Percentiles rank a stretch among this genome's conserved stretches.
Evolutionary conservation across 2,797 vertebrate species (phyloP).

Genomic region (Cyclura pinguis): DNA sequence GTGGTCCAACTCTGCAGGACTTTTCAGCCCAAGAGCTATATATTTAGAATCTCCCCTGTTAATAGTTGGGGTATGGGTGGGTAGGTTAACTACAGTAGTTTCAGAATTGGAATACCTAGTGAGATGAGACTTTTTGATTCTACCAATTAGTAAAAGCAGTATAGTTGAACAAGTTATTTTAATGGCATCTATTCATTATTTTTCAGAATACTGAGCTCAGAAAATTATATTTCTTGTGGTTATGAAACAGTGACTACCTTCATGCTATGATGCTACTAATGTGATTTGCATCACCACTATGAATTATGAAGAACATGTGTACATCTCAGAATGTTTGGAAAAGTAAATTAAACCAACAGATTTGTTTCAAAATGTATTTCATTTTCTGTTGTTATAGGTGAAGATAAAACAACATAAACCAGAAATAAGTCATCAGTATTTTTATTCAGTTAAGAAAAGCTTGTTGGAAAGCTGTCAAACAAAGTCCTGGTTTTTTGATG

Average conservation of each 20-base stretch:
- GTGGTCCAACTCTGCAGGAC: background rate
- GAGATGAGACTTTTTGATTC: background rate
- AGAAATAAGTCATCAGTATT: background rate
- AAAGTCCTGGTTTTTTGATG: constrained; percentile 10
- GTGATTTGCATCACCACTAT: background rate
- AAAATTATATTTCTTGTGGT: background rate
- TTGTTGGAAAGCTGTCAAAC: background rate
- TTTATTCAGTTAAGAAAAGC: background rate
- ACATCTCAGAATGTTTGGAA: background rate
- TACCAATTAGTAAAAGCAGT: background rate
- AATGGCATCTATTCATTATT: background rate
- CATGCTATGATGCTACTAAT: background rate
- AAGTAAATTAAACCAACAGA: background rate
- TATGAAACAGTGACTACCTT: background rate
- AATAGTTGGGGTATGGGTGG: background rate
- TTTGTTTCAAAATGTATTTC: background rate
- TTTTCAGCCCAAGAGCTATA: background rate
- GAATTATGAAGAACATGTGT: background rate
- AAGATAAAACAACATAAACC: constrained; percentile 16
- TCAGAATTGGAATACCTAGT: background rate
- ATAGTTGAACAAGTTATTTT: background rate
- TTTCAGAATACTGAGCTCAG: background rate
- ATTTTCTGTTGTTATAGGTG: constrained; percentile 67
- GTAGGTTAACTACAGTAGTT: background rate
- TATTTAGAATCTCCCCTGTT: background rate